Evolutionary conservation across 2,113 vertebrate species (phyloP), one percentile per base, ranked within the genome.

Genomic region (Xenopus borealis): DNA sequence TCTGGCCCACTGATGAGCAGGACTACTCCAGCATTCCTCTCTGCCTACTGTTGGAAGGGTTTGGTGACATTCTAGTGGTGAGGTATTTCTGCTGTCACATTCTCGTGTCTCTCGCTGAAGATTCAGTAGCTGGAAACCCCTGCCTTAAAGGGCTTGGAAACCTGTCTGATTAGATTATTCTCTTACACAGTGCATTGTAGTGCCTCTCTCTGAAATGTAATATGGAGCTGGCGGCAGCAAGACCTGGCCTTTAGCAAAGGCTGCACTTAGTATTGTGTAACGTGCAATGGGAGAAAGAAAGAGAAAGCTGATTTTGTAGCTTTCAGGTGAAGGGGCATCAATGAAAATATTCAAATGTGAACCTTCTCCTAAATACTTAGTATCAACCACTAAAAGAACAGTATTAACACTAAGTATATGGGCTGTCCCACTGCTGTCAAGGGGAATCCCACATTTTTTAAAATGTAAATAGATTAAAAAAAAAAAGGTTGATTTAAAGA

Each of bases 111-210:
- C 53, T 17, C 18, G 17, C 53, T n/a, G 53, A n/a, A 55, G 53
- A 55, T 55, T n/a, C 14, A 55, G 14, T 55, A n/a, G 14, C 53
- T 55, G 53, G 53, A 55, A 55, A n/a, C 17, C 16, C 17, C 53
- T 50, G 47, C 14, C 14, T 3, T 50, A 50, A 50, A 50, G 47
- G 47, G 14, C 9, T 4, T 50, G 14, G 14, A 50, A 50, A 50
- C 47, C 47, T 67, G 45, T 45, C 12, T 47, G 14, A 67, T 45
- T n/a, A 45, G 65, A 67, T 67, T 47, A 67, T 23, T 13, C 65
- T 23, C n/a, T 50, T 45, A 18, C 46, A 50, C 11, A 23, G 46
- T 4, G 8, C 58, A 27, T 58, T 50, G 47, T 13, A 4, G 47
- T 50, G 11, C 17, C 18, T 1, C 65, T 44, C 65, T 23, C 18